Conservation (phyloP, 1,140 invertebrate species). For the Megalonaias nervosa region DNA sequence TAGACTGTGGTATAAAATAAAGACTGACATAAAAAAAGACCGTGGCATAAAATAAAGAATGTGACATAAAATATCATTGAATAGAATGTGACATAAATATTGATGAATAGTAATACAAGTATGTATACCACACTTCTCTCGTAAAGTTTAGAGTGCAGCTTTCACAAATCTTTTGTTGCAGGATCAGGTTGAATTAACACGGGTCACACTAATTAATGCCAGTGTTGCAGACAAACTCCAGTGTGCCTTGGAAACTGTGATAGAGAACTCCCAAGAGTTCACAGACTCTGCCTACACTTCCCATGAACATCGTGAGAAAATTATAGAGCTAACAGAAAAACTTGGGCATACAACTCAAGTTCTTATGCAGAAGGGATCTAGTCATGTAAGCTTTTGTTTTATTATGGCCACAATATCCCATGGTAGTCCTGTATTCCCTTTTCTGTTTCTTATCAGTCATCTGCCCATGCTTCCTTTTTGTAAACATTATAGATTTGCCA, state of each 20-base stretch:
- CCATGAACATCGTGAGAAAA: conserved; percentile 96
- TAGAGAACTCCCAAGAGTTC: conserved; percentile 98
- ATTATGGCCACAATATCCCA: background rate
- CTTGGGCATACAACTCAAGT: conserved; percentile 57
- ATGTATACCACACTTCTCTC: no score
- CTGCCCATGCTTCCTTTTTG: no score
- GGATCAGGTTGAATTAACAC: conserved; percentile 87
- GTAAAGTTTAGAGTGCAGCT: no score
- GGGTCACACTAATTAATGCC: conserved; percentile 78
- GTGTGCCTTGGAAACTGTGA: conserved; percentile 87
- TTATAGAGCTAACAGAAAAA: conserved; percentile 88
- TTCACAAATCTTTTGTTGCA: conserved; percentile 47
- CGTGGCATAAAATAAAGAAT: no score
- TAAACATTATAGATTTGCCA: no score
- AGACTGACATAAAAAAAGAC: no score
- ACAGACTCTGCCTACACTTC: conserved; percentile 99
- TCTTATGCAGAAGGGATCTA: conserved; percentile 86
- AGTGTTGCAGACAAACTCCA: conserved; percentile 78
- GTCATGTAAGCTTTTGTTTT: conserved; percentile 78
- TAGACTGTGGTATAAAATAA: no score
- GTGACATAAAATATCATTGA: no score
- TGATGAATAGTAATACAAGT: no score
- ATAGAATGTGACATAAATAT: no score
- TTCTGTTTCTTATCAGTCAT: no score
- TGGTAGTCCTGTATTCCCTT: no score